Evolutionary conservation across 2,888 invertebrate genomes (phyloP), one percentile per base, ranked within the genome.

Genomic region (Lasioglossum vierecki): DNA sequence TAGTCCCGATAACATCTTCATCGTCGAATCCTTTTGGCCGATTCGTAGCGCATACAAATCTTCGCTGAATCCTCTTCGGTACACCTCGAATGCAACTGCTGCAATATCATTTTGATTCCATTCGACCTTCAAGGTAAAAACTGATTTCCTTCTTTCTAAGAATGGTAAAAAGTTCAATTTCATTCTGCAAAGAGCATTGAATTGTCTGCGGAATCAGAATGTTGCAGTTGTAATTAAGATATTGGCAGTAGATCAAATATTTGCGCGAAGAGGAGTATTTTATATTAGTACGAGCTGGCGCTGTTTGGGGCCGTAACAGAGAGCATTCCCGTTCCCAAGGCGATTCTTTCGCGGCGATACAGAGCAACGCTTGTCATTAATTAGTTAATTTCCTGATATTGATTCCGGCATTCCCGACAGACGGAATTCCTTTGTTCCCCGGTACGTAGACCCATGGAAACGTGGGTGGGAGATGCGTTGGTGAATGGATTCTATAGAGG

Each of bases 341-440:
- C 63, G 63, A 30, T 39, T 74, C 46, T 35, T 57, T 53, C 22
- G 39, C 8, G 15, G n/a, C 13, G 53, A 53, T 74, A 35, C 39
- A n/a, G n/a, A 74, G 53, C 39, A 57, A n/a, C 35, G 53, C 41
- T 68, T 53, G 35, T 60, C 44, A 72, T 79, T 79, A 53, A 53
- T 76, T 76, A 75, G 44, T 49, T 80, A 70, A 75, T 70, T 76
- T 30, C 60, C 63, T 76, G 46, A 71, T 82, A 82, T 82, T 30
- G 57, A 72, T 41, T 49, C 11, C 39, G 57, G 57, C n/a, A 74
- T 35, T n/a, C 15, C 39, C 30, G 71, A 49, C 35, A 80, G 44
- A 44, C 53, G 60, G 60, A 75, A 63, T 84, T 78, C 74, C 83
- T 72, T 78, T 78, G 83, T 83, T 30, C n/a, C 13, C 30, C 15